phyloP scores from a whole-genome alignment of 1,140 invertebrate species.

The Euschistus heros region DNA sequence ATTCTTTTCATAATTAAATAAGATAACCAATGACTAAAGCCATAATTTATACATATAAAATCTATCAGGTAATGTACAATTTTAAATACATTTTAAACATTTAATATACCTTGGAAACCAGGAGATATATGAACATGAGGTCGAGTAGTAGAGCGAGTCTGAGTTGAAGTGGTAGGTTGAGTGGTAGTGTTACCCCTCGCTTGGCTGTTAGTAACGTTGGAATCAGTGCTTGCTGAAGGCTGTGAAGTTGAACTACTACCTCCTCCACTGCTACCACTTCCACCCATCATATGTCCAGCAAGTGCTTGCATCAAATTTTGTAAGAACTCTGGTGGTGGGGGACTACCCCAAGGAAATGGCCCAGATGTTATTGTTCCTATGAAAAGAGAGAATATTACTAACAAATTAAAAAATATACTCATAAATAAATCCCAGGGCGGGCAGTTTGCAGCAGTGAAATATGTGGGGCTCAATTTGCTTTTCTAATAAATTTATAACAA shows the following conservation, averaged over 20 bases:
- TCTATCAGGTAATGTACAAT: too few relatives aligned
- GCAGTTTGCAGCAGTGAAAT: too few relatives aligned
- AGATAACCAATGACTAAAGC: too few relatives aligned
- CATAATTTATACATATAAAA: too few relatives aligned
- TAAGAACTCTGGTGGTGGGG: constrained; percentile 41
- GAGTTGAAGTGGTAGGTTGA: constrained; percentile 50
- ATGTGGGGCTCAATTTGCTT: too few relatives aligned
- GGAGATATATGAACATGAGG: constrained; percentile 48
- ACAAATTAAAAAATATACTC: too few relatives aligned
- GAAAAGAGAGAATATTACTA: neutral
- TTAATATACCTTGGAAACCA: constrained; percentile 23
- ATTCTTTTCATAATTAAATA: too few relatives aligned
- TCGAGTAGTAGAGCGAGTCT: constrained; percentile 51
- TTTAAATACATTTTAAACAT: neutral
- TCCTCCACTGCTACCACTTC: neutral
- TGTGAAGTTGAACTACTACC: neutral
- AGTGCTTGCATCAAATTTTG: constrained; percentile 47
- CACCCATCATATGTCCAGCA: constrained; percentile 27
- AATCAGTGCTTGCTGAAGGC: neutral
- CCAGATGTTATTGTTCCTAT: constrained; percentile 1
- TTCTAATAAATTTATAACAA: too few relatives aligned
- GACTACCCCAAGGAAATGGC: constrained; percentile 31
- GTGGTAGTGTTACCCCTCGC: constrained; percentile 47
- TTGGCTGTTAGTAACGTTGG: constrained; percentile 28
- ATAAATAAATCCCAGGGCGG: too few relatives aligned